A percentile compares a stretch with the other conserved stretches of the same genome.
Evolutionary conservation across 2,888 invertebrate species (phyloP).

Genomic region (Baronia brevicornis): DNA sequence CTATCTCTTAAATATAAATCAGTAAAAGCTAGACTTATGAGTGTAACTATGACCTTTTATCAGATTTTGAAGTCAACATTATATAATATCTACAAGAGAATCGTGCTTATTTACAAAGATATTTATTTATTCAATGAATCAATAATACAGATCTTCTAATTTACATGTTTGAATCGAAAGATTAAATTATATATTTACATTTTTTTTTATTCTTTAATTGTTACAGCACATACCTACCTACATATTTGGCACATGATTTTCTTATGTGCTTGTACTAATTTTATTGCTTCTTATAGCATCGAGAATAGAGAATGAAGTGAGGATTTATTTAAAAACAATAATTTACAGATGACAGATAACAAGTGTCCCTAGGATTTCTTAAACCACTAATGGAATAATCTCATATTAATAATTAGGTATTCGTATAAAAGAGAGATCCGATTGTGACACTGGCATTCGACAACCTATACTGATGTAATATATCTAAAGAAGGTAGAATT

Average conservation of each 20-base stretch:
- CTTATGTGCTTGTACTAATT: slow-evolving; percentile 7
- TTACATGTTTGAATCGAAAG: slow-evolving; percentile 32
- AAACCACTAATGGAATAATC: slow-evolving; percentile 74
- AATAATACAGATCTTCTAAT: slow-evolving; percentile 8
- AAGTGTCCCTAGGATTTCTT: slow-evolving; percentile 34
- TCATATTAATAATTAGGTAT: slow-evolving; percentile 46
- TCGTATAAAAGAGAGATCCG: slow-evolving; percentile 65
- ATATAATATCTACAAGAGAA: slow-evolving; percentile 51
- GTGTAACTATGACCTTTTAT: slow-evolving; percentile 29
- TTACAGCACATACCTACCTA: slow-evolving; percentile 41
- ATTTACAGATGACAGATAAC: slow-evolving; percentile 10
- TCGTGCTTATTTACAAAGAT: slow-evolving; percentile 23
- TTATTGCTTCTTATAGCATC: neutral
- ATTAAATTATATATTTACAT: slow-evolving; percentile 40
- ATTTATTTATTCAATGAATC: slow-evolving; percentile 21
- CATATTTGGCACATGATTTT: slow-evolving; percentile 39
- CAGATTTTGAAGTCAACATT: slow-evolving; percentile 24
- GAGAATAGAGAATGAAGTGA: slow-evolving; percentile 4
- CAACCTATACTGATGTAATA: slow-evolving; percentile 25
- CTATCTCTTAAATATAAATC: slow-evolving; percentile 23
- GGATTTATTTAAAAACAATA: slow-evolving; percentile 9
- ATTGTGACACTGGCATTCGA: slow-evolving; percentile 35
- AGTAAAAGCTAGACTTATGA: slow-evolving; percentile 31
- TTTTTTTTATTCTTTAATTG: slow-evolving; percentile 42
- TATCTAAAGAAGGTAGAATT: slow-evolving; percentile 6